phyloP scores from a whole-genome alignment of 2,113 vertebrate genomes.

The Ammospiza caudacuta region DNA sequence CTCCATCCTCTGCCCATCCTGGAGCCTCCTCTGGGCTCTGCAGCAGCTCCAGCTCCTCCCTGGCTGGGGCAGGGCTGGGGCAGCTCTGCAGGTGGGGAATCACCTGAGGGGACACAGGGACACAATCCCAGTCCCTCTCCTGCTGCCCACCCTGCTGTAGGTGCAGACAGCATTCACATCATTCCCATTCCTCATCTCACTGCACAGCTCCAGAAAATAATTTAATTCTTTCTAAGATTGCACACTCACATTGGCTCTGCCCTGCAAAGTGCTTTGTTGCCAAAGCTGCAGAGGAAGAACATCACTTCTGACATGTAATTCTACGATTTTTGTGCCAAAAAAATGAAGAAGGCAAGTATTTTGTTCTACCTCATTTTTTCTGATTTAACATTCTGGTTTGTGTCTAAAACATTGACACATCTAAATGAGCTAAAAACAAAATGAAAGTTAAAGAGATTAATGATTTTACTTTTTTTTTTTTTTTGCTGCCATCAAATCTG shows the following conservation, averaged over 20 bases:
- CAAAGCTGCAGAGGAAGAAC: not conserved
- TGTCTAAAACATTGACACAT: not conserved
- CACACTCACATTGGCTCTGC: not conserved
- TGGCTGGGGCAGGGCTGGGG: no score
- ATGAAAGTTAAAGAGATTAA: not conserved
- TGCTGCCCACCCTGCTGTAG: not conserved
- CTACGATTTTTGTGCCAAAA: not conserved
- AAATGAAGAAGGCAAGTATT: not conserved
- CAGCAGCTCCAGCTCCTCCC: no score
- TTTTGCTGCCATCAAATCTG: not conserved
- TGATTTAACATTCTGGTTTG: not conserved
- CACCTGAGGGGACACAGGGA: not conserved
- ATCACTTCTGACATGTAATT: not conserved
- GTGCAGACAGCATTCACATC: not conserved
- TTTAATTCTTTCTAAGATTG: not conserved
- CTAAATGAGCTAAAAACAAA: not conserved
- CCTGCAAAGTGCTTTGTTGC: not conserved
- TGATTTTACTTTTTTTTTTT: not conserved
- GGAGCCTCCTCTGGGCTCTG: not conserved
- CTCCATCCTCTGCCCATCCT: not conserved
- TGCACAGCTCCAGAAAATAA: not conserved
- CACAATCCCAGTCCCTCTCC: not conserved
- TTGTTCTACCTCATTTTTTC: not conserved
- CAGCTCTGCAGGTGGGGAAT: not conserved
- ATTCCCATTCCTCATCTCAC: not conserved